Percentiles rank a stretch among this genome's conserved stretches.
Conservation (phyloP, 1,140 invertebrate species). For the Cataglyphis hispanica region DNA sequence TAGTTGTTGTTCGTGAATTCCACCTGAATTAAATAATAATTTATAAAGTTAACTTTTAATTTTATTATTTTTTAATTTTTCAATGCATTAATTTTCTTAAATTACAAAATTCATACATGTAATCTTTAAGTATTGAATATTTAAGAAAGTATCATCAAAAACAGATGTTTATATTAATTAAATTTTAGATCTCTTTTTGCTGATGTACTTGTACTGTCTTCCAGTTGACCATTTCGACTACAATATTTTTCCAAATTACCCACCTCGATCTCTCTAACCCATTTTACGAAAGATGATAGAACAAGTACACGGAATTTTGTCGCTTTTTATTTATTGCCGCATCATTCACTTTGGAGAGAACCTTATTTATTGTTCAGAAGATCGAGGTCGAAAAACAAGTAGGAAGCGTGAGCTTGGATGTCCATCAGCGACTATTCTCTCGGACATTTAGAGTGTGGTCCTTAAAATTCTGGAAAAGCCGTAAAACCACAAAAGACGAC, state of each 20-base stretch:
- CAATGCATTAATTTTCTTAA: background rate
- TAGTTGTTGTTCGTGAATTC: no score
- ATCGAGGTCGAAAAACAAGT: background rate
- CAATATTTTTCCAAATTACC: background rate
- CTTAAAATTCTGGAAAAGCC: constrained; percentile 85
- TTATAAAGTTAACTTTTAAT: background rate
- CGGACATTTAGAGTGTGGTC: constrained; percentile 78
- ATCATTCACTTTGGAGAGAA: constrained; percentile 10
- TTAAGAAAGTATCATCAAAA: background rate
- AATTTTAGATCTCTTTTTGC: constrained; percentile 6
- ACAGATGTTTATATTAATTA: background rate
- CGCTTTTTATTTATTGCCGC: background rate
- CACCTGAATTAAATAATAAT: background rate
- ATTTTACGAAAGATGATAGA: background rate
- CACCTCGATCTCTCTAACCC: background rate
- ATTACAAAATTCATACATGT: background rate
- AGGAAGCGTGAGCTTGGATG: constrained; percentile 16
- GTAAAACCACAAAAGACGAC: constrained; percentile 76
- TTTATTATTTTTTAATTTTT: constrained; percentile 10
- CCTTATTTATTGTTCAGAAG: constrained; percentile 25
- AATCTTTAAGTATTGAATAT: background rate
- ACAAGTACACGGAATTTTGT: constrained; percentile 9
- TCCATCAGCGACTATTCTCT: constrained; percentile 72
- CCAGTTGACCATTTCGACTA: background rate
- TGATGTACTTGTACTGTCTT: background rate